A percentile compares a stretch with the other conserved stretches of the same genome.
These are phyloP conservation scores for Cydia amplana DNA, from an alignment of 1,140 invertebrate species.

Conservation along the genomic window DNA sequence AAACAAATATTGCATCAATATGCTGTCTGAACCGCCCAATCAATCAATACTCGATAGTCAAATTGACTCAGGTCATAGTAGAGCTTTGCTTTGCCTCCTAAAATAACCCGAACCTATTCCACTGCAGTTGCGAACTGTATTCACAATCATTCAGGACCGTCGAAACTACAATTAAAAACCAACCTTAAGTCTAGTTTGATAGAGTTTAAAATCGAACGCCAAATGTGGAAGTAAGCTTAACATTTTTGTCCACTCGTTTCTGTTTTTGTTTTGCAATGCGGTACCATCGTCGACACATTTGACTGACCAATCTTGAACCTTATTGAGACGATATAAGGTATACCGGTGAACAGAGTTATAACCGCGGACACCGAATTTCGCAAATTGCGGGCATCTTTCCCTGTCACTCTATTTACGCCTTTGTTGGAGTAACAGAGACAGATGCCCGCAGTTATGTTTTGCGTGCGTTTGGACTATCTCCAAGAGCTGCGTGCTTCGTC, in stretches of 20 bases:
- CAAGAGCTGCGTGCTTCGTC: conserved; percentile 1
- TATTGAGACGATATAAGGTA: neutral
- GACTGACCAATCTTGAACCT: neutral
- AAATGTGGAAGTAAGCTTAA: neutral
- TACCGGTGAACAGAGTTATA: neutral
- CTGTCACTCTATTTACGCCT: no score
- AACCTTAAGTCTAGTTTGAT: neutral
- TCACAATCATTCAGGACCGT: neutral
- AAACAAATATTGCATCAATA: neutral
- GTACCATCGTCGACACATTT: neutral
- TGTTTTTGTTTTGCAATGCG: conserved; percentile 1
- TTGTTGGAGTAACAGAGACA: no score
- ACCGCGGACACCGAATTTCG: no score
- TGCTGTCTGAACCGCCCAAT: neutral
- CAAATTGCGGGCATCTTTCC: no score
- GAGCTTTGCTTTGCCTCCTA: neutral
- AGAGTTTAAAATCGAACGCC: neutral
- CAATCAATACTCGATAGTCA: conserved; percentile 4
- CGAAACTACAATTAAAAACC: neutral
- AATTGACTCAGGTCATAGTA: neutral
- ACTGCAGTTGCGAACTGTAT: neutral
- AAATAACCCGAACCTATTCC: neutral
- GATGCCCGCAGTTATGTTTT: no score
- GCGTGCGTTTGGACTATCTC: conserved; percentile 3
- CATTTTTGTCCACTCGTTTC: neutral